These are phyloP conservation scores for Paratilapia polleni DNA, from an alignment of 2,113 vertebrate genomes.

Conservation along the genomic window DNA sequence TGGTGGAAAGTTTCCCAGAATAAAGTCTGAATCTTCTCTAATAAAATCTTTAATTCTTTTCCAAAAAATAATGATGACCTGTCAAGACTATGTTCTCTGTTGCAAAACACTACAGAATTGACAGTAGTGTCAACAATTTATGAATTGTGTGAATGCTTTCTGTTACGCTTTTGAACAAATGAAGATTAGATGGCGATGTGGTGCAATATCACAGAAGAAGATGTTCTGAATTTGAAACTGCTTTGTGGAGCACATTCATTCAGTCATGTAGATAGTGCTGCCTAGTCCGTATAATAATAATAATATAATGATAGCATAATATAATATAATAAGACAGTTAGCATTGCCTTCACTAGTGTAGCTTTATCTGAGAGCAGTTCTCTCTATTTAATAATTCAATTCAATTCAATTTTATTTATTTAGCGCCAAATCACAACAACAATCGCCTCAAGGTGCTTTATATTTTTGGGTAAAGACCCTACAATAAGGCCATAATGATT, in stretches of 20 bases:
- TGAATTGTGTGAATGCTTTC: not conserved
- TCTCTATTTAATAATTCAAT: not conserved
- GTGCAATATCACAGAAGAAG: not conserved
- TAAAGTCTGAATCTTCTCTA: constrained; percentile 42
- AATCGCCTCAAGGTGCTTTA: too few species aligned
- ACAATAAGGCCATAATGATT: not conserved
- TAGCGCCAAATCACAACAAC: too few species aligned
- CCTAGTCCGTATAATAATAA: not conserved
- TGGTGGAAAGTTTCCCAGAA: constrained; percentile 44
- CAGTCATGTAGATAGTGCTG: not conserved
- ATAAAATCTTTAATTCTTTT: not conserved
- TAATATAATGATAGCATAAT: not conserved
- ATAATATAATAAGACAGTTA: not conserved
- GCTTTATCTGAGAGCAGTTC: not conserved
- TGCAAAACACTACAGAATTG: not conserved
- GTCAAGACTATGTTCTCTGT: not conserved
- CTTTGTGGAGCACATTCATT: not conserved
- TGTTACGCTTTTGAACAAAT: not conserved
- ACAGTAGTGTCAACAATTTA: not conserved
- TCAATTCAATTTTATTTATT: too few species aligned
- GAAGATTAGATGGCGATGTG: accelerated
- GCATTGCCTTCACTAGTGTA: not conserved
- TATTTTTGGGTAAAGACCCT: too few species aligned
- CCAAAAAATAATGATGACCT: not conserved
- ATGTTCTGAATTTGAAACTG: not conserved